phyloP scores from a whole-genome alignment of 2,113 vertebrate species.

The Pantherophis guttatus region DNA sequence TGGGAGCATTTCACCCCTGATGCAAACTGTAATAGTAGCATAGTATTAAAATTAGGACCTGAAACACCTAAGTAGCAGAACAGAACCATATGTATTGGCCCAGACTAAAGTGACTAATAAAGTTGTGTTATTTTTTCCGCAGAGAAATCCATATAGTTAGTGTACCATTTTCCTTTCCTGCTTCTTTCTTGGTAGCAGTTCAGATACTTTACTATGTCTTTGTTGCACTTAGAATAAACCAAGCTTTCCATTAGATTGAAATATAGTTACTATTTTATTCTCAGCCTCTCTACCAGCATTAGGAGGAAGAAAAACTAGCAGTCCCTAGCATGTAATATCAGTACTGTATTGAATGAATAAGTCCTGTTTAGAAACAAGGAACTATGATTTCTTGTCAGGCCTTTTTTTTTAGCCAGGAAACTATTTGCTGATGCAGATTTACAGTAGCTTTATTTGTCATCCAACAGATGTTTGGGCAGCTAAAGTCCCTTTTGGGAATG shows the following conservation, averaged over 20 bases:
- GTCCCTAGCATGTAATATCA: not conserved
- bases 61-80: not conserved
- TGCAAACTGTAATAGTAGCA: not conserved
- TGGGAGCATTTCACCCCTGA: no score
- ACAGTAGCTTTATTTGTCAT: slow-evolving; percentile 55
- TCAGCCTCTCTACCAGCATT: not conserved
- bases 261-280: not conserved
- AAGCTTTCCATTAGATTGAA: not conserved
- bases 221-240: not conserved
- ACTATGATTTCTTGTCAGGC: slow-evolving; percentile 36
- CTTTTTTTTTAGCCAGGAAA: slow-evolving; percentile 40
- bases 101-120: not conserved
- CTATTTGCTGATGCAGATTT: slow-evolving; percentile 60
- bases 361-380: slow-evolving; percentile 20
- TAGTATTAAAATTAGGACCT: not conserved
- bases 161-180: not conserved
- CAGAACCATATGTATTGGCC: not conserved
- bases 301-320: not conserved
- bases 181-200: not conserved
- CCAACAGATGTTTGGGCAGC: slow-evolving; percentile 66
- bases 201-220: not conserved
- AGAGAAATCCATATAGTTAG: not conserved
- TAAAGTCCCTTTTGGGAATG: slow-evolving; percentile 58
- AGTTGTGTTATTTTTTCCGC: not conserved
- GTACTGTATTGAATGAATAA: slow-evolving; percentile 12